Base-by-base conservation (phyloP, 2,797 vertebrate genomes). In the Fundulus diaphanus region DNA sequence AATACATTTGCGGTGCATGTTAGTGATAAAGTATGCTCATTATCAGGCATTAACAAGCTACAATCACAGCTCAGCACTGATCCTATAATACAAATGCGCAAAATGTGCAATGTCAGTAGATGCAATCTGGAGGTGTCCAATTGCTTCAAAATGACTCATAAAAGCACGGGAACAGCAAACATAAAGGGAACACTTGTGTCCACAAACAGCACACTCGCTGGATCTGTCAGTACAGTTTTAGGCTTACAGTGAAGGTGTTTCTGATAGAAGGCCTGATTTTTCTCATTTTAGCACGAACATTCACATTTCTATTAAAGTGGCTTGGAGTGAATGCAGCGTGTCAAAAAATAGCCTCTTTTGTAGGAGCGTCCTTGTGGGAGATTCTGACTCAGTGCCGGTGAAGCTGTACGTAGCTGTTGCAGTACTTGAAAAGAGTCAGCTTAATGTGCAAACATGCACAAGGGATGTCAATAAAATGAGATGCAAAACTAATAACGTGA, bases 271-370 rank as follows among this genome's bases (percentile, higher is more conserved):
- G 20, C 37, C 27, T 29, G 48, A 54, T 68, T 82, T 66, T 70
- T 78, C 37, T 79, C 73, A 66, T 54, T 82, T 87, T 66, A 72
- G 68, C 78, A 54, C 67, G 59, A 13, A 35, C 74, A 85, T 84
- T 86, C 74, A 83, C 44, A 35, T 70, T 31, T 22, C 46, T 12
- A 59, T 80, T 71, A 73, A 76, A 84, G 65, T 70, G 44, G 54
- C 76, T 73, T 20, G 0, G 9, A 73, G 46, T 73, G 82, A 84
- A 76, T 82, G 77, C 68, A 5, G 2, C 3, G 0, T 0, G 9
- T 85, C 49, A 82, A 77, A 89, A 66, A 88, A 89, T 90, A 89
- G 85, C 80, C 3, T 29, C 80, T 85, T 88, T 89, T 91, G 83
- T 91, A 13, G 13, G 51, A 49, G 66, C 1, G 31, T 86, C 83